A percentile compares a stretch with the other conserved stretches of the same genome.
Conservation (phyloP, 2,113 vertebrate species). For the Oncorhynchus tshawytscha region DNA sequence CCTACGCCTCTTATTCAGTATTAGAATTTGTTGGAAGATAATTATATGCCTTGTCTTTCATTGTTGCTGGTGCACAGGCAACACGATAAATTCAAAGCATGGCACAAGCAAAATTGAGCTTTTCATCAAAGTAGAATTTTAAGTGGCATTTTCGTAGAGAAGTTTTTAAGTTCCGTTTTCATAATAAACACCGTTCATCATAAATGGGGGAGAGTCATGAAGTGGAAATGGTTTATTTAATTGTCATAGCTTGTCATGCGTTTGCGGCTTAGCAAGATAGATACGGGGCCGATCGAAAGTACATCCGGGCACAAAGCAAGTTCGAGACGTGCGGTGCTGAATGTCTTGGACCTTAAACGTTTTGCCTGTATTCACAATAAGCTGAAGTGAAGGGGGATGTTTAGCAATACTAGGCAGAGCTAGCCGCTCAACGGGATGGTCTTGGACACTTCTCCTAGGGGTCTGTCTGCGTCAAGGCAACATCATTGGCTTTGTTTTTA, state of each 20-base stretch:
- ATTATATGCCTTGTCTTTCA: not conserved
- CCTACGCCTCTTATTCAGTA: not conserved
- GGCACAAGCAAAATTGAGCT: not conserved
- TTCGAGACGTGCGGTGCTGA: not conserved
- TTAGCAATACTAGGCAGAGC: too few species aligned
- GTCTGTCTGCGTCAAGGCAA: too few species aligned
- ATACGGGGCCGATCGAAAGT: too few species aligned
- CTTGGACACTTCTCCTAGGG: too few species aligned
- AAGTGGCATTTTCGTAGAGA: not conserved
- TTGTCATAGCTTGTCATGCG: not conserved
- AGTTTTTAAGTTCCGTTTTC: not conserved
- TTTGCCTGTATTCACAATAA: not conserved
- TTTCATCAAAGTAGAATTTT: not conserved
- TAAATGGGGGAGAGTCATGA: too few species aligned
- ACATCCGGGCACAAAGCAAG: not conserved
- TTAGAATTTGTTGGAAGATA: not conserved
- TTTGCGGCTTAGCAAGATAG: not conserved
- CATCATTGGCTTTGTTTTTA: too few species aligned
- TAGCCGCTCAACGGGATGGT: too few species aligned
- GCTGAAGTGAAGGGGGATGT: too few species aligned
- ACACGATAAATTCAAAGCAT: not conserved
- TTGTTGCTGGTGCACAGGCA: not conserved
- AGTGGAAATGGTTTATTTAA: not conserved
- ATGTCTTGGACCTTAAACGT: not conserved
- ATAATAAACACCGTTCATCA: not conserved